These are phyloP conservation scores for Drosophila subsilvestris DNA, from an alignment of 2,888 invertebrate species.

Conservation along the genomic window DNA sequence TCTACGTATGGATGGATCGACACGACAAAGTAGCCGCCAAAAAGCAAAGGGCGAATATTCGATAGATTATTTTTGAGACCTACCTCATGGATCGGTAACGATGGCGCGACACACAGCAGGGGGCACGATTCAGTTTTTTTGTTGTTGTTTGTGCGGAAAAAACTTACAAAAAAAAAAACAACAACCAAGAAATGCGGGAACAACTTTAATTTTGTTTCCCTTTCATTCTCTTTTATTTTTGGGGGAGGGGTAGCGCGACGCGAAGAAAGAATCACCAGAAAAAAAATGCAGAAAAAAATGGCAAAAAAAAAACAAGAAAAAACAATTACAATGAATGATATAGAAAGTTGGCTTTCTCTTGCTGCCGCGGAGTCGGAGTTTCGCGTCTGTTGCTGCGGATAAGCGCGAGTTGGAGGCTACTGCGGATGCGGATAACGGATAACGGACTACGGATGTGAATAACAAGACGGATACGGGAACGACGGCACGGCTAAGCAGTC, in stretches of 20 bases:
- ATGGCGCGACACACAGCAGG: not conserved
- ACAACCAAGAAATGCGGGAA: not conserved
- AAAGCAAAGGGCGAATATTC: constrained; percentile 7
- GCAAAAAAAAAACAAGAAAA: constrained; percentile 3
- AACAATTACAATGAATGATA: not conserved
- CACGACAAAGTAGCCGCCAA: constrained; percentile 24
- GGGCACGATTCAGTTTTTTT: not conserved
- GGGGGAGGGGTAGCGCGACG: constrained; percentile 16
- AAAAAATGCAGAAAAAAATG: constrained; percentile 39
- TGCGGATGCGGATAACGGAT: not conserved
- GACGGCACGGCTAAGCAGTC: constrained; percentile 43
- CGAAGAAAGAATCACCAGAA: constrained; percentile 31
- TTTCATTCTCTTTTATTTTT: not conserved
- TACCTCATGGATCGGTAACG: constrained; percentile 28
- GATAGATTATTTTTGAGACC: constrained; percentile 7
- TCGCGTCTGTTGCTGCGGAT: not conserved
- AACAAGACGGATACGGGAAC: not conserved
- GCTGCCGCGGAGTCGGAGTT: constrained; percentile 16
- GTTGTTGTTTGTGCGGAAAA: too few species aligned
- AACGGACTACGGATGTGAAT: not conserved
- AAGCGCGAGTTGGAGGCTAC: too few species aligned
- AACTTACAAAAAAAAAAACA: not conserved
- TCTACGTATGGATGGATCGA: constrained; percentile 11
- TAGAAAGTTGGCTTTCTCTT: constrained; percentile 3
- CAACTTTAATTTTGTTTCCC: not conserved